Evolutionary conservation across 1,140 invertebrate genomes (phyloP).

Genomic region (Conus betulinus): DNA sequence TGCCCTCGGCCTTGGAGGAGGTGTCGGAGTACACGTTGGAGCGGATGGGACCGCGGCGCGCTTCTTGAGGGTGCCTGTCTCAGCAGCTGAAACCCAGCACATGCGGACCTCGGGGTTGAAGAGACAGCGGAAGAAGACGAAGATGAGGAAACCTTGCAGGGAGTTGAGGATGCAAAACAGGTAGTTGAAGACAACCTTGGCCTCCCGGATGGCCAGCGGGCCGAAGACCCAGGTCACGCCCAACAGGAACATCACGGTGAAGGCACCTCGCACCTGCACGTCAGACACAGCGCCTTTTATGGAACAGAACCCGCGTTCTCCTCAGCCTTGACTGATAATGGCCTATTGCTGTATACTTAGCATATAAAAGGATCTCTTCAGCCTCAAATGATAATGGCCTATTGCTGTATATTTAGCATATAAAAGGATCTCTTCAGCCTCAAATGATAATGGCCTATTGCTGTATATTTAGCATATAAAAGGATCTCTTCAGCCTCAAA

Average conservation of each 20-base stretch:
- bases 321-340: too few relatives aligned
- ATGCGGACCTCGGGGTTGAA: slow-evolving; percentile 77
- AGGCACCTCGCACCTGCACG: slow-evolving; percentile 77
- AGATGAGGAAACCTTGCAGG: slow-evolving; percentile 79
- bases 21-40: slow-evolving; percentile 65
- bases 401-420: too few relatives aligned
- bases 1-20: slow-evolving; percentile 52
- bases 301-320: too few relatives aligned
- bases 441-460: too few relatives aligned
- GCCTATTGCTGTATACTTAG: too few relatives aligned
- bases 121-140: slow-evolving; percentile 77
- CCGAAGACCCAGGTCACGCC: slow-evolving; percentile 80
- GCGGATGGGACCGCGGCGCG: slow-evolving; percentile 63
- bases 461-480: too few relatives aligned
- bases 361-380: too few relatives aligned
- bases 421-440: too few relatives aligned
- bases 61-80: slow-evolving; percentile 29
- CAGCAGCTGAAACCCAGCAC: slow-evolving; percentile 73
- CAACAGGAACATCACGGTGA: slow-evolving; percentile 78
- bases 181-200: slow-evolving; percentile 77
- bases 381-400: too few relatives aligned
- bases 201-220: slow-evolving; percentile 76
- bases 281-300: too few relatives aligned
- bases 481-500: too few relatives aligned
- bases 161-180: slow-evolving; percentile 78